Evolutionary conservation across 2,113 vertebrate genomes (phyloP).

Genomic region (Larimichthys crocea): DNA sequence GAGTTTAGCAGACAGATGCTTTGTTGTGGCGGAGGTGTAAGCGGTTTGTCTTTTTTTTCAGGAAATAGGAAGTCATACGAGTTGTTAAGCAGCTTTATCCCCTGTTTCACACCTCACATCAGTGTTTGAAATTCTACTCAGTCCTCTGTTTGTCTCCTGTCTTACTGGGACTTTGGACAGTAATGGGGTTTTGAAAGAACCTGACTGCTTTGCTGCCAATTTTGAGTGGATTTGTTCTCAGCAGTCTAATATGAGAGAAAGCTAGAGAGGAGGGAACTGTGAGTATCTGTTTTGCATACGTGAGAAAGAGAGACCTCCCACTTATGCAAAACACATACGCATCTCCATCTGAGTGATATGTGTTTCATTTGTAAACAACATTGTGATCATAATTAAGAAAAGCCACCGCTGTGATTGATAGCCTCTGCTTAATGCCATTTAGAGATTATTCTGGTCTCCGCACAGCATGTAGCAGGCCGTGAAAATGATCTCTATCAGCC

Average conservation of each 20-base stretch:
- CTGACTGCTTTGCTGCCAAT: not conserved
- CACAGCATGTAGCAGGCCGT: not conserved
- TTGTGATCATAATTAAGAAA: slow-evolving; percentile 1
- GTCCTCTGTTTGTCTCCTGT: slow-evolving; percentile 33
- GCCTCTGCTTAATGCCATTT: slow-evolving; percentile 9
- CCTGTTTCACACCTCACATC: slow-evolving; percentile 34
- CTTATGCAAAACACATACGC: slow-evolving; percentile 4
- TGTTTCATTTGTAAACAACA: slow-evolving; percentile 32
- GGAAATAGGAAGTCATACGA: not conserved
- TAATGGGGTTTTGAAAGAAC: slow-evolving; percentile 23
- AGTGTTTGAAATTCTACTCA: slow-evolving; percentile 40
- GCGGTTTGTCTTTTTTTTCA: slow-evolving; percentile 14
- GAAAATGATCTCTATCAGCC: not conserved
- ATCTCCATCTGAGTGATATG: not conserved
- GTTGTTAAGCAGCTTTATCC: slow-evolving; percentile 55
- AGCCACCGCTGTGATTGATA: slow-evolving; percentile 13
- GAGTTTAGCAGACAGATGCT: slow-evolving; percentile 21
- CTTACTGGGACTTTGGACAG: slow-evolving; percentile 17
- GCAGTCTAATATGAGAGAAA: slow-evolving; percentile 3
- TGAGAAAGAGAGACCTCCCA: not conserved
- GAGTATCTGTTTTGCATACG: slow-evolving; percentile 15
- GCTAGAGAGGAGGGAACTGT: not conserved
- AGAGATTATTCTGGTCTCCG: not conserved
- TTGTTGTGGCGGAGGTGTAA: slow-evolving; percentile 44
- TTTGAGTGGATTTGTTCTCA: slow-evolving; percentile 8